Conservation (phyloP, 2,113 vertebrate species). For the Isurus oxyrinchus region DNA sequence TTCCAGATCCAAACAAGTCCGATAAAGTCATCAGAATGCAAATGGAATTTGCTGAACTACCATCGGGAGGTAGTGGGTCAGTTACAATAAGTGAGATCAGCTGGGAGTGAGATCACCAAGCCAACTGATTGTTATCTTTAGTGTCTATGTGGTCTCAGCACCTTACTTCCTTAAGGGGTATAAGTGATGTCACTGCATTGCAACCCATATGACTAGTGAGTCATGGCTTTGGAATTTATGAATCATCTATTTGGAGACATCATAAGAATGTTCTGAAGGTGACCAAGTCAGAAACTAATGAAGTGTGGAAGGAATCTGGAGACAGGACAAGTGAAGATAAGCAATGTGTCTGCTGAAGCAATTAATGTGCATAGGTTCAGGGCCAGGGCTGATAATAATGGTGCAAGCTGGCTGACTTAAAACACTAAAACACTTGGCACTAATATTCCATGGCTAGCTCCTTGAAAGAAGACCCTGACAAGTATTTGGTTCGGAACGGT, state of each 20-base stretch:
- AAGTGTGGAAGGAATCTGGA: background rate
- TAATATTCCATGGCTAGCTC: background rate
- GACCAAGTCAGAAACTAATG: background rate
- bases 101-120: background rate
- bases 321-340: slow-evolving; percentile 6
- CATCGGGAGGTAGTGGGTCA: background rate
- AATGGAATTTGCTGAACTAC: slow-evolving; percentile 5
- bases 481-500: background rate
- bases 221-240: background rate
- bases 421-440: background rate
- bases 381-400: background rate
- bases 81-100: background rate
- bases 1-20: background rate
- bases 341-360: background rate
- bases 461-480: background rate
- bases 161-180: background rate
- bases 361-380: background rate
- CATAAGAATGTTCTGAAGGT: background rate
- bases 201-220: background rate
- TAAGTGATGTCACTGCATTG: background rate
- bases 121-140: background rate
- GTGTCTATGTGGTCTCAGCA: background rate
- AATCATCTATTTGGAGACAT: background rate
- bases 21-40: background rate
- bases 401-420: background rate